These are phyloP conservation scores for Lanius collurio DNA, from an alignment of 2,113 vertebrate species.

Conservation along the genomic window DNA sequence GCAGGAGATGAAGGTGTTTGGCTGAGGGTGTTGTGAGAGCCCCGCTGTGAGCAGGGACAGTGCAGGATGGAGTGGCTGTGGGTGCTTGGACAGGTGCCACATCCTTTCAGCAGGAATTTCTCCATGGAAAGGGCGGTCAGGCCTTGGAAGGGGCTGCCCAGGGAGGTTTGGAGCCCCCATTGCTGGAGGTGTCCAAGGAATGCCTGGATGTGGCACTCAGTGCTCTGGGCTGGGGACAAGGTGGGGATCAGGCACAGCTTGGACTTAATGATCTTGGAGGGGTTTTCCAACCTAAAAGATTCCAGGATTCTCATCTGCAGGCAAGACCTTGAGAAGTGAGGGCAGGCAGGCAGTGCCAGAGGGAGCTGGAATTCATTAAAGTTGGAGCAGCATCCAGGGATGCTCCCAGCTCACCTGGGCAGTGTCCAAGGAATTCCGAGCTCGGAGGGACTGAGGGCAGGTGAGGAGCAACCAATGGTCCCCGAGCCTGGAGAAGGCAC, in stretches of 20 bases:
- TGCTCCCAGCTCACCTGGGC: not conserved
- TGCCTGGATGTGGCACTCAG: not conserved
- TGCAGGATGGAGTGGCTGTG: not conserved
- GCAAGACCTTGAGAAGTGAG: not conserved
- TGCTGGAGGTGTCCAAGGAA: not conserved
- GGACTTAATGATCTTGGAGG: not conserved
- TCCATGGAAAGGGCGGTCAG: fast-evolving
- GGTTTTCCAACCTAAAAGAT: not conserved
- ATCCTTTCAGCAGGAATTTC: not conserved
- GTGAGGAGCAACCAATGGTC: not conserved
- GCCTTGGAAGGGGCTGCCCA: not conserved
- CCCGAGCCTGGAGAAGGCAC: not conserved
- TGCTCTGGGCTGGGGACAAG: not conserved
- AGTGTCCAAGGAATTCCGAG: not conserved
- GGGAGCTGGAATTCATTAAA: not conserved
- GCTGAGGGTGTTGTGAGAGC: not conserved
- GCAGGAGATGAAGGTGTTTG: not conserved
- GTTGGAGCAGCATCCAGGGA: not conserved
- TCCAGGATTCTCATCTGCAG: not conserved
- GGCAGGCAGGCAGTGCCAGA: not conserved
- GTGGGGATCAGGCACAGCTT: not conserved
- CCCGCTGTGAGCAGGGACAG: not conserved
- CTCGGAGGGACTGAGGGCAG: not conserved
- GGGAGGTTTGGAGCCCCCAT: not conserved
- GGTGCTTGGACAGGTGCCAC: not conserved